phyloP scores from a whole-genome alignment of 2,113 vertebrate species.

The Aleadryas rufinucha region DNA sequence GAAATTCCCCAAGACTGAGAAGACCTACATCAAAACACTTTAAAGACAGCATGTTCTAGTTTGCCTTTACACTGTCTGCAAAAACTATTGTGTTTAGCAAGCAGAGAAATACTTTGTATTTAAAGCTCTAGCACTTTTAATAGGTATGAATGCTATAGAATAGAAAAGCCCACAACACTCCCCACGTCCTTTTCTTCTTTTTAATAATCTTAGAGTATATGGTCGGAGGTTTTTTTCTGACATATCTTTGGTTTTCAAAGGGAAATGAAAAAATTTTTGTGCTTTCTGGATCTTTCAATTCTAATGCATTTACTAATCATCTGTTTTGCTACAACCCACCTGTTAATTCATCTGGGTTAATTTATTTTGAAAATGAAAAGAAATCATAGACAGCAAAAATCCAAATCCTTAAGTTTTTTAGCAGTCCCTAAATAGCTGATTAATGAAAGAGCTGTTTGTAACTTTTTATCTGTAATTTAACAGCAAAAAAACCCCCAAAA shows the following conservation, averaged over 20 bases:
- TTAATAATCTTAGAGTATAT: neutral
- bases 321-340: neutral
- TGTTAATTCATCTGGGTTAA: neutral
- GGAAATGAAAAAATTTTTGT: rapidly evolving
- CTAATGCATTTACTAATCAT: neutral
- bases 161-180: neutral
- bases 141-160: neutral
- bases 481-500: neutral
- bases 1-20: neutral
- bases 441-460: neutral
- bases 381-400: neutral
- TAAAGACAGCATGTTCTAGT: neutral
- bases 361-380: neutral
- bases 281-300: neutral
- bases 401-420: neutral
- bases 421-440: neutral
- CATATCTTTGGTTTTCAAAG: neutral
- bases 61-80: neutral
- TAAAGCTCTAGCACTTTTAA: neutral
- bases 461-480: neutral
- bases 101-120: neutral
- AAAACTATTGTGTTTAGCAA: neutral
- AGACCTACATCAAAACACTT: neutral
- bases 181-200: neutral
- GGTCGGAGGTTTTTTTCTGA: neutral